Evolutionary conservation across 2,888 invertebrate species (phyloP).

Genomic region (Drosophila percnosoma): DNA sequence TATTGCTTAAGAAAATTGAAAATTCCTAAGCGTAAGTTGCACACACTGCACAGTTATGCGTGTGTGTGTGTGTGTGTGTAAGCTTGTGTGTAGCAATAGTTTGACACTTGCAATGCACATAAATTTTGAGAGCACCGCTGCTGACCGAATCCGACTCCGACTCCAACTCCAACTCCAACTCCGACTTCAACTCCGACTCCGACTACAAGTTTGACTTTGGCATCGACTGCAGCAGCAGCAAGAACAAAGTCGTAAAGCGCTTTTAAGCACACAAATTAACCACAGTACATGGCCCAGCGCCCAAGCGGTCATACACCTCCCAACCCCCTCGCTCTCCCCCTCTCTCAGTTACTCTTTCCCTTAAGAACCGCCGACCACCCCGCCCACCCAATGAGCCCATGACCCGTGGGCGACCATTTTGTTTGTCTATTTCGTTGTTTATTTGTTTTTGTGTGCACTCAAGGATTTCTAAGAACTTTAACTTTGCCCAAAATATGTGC

Average conservation of each 20-base stretch:
- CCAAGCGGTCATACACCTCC: conserved; percentile 52
- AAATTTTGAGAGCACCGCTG: conserved; percentile 57
- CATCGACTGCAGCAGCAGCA: conserved; percentile 16
- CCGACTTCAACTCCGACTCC: neutral
- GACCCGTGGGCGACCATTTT: conserved; percentile 57
- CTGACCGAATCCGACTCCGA: conserved; percentile 53
- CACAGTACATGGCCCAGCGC: conserved; percentile 77
- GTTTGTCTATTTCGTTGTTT: conserved; percentile 80
- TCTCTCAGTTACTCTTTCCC: neutral
- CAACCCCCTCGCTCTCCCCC: conserved; percentile 3
- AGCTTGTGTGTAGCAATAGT: conserved; percentile 68
- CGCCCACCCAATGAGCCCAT: neutral
- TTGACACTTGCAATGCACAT: conserved; percentile 82
- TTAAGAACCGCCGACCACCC: neutral
- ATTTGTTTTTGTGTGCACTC: conserved; percentile 83
- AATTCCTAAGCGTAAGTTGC: conserved; percentile 71
- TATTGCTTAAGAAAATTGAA: conserved; percentile 82
- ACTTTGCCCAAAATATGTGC: conserved; percentile 76
- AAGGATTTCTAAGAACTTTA: conserved; percentile 84
- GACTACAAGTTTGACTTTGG: conserved; percentile 7
- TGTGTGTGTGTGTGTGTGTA: conserved; percentile 19
- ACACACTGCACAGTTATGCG: conserved; percentile 32
- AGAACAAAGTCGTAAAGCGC: conserved; percentile 81
- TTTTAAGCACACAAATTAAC: conserved; percentile 84
- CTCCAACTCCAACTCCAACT: conserved; percentile 18